phyloP scores from a whole-genome alignment of 2,888 invertebrate species.

The Brachyptera risi region DNA sequence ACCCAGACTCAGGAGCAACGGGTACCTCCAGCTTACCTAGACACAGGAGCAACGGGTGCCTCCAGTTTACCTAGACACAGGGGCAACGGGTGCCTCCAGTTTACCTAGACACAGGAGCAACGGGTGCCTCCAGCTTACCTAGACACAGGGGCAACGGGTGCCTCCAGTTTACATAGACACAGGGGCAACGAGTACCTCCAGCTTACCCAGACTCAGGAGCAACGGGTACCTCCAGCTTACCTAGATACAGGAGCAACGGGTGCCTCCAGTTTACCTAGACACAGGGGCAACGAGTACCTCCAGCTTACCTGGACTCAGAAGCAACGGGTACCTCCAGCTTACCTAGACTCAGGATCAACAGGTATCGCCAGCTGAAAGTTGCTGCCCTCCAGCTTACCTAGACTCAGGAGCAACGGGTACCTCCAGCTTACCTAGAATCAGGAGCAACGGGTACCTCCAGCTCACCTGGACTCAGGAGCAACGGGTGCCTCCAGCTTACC shows the following conservation, averaged over 20 bases:
- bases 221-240: conserved; percentile 92
- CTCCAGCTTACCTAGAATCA: too few species aligned
- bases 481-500: conserved; percentile 90
- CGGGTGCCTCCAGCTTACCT: too few species aligned
- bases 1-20: conserved; percentile 87
- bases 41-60: too few species aligned
- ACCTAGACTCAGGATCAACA: conserved; percentile 87
- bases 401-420: conserved; percentile 85
- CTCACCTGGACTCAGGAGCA: conserved; percentile 85
- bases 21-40: conserved; percentile 95
- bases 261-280: conserved; percentile 78
- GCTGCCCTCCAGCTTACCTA: too few species aligned
- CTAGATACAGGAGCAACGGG: too few species aligned
- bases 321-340: too few species aligned
- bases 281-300: conserved; percentile 89
- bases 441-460: too few species aligned
- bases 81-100: conserved; percentile 91
- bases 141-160: conserved; percentile 88
- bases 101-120: too few species aligned
- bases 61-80: conserved; percentile 82
- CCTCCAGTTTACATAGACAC: too few species aligned
- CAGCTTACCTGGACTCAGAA: too few species aligned
- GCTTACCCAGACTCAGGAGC: conserved; percentile 83
- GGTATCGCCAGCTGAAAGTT: conserved; percentile 95
- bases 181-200: too few species aligned